Percentiles rank a stretch among this genome's conserved stretches.
Evolutionary conservation across 2,113 vertebrate genomes (phyloP).

Genomic region (Lonchura striata): DNA sequence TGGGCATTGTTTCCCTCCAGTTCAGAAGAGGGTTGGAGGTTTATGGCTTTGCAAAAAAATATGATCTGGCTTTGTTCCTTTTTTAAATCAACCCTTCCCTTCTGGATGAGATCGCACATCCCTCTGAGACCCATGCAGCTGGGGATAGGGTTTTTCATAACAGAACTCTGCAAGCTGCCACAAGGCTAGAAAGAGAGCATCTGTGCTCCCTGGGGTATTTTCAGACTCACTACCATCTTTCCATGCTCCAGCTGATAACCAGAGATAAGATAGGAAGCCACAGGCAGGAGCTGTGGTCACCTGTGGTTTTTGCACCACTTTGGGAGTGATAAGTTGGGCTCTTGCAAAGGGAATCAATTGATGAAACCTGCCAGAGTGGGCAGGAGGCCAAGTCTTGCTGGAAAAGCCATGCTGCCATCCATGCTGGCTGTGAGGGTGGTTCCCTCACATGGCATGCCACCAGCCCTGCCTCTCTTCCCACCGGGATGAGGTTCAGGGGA

Average conservation of each 20-base stretch:
- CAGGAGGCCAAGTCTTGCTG: background rate
- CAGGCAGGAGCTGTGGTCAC: background rate
- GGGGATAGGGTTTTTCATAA: background rate
- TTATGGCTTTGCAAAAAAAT: background rate
- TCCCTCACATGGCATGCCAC: background rate
- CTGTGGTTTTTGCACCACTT: background rate
- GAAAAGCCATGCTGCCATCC: background rate
- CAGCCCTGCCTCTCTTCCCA: background rate
- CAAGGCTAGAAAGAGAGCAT: background rate
- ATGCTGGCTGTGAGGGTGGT: fast-evolving
- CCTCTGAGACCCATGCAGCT: fast-evolving
- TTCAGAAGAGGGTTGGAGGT: background rate
- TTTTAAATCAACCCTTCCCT: background rate
- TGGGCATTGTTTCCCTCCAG: background rate
- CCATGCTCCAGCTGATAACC: background rate
- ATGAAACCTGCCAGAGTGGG: background rate
- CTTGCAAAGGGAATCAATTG: background rate
- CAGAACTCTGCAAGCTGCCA: background rate
- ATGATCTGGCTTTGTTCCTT: background rate
- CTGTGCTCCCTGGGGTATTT: background rate
- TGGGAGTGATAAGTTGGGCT: background rate
- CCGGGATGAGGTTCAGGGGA: background rate
- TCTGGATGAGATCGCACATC: background rate
- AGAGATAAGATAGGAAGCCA: background rate
- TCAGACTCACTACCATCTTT: background rate